phyloP scores from a whole-genome alignment of 1,140 invertebrate genomes.

The Atta texana region DNA sequence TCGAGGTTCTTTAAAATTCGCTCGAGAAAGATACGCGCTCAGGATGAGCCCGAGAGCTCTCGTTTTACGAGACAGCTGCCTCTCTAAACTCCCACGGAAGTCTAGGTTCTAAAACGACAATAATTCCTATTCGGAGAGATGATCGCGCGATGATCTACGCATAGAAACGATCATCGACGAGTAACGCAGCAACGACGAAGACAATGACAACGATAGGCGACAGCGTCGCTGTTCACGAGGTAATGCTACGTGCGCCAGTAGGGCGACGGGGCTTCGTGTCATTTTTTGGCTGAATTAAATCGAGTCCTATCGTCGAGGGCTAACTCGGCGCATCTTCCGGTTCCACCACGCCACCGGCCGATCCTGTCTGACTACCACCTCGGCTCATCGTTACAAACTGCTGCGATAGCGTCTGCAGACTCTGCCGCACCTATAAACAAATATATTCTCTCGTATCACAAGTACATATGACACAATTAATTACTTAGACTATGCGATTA shows the following conservation, averaged over 20 bases:
- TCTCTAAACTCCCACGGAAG: conserved; percentile 64
- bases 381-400: conserved; percentile 82
- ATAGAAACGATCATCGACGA: not conserved
- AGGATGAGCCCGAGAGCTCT: not conserved
- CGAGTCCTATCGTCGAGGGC: conserved; percentile 67
- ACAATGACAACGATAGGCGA: conserved; percentile 14
- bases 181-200: conserved; percentile 51
- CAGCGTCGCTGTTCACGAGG: conserved; percentile 69
- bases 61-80: conserved; percentile 37
- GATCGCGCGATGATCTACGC: conserved; percentile 10
- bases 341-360: conserved; percentile 75
- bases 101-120: conserved; percentile 72
- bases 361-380: conserved; percentile 67
- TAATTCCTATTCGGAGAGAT: conserved; percentile 67
- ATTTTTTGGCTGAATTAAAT: conserved; percentile 76
- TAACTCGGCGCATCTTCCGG: conserved; percentile 83
- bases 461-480: not conserved
- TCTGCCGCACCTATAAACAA: conserved; percentile 80
- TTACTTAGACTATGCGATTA: not conserved
- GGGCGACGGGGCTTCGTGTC: conserved; percentile 77
- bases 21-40: not conserved
- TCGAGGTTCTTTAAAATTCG: not conserved
- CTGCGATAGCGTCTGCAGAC: conserved; percentile 82
- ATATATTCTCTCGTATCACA: not conserved
- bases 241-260: conserved; percentile 80